Conservation (phyloP, 2,113 vertebrate species). For the Alces alces region DNA sequence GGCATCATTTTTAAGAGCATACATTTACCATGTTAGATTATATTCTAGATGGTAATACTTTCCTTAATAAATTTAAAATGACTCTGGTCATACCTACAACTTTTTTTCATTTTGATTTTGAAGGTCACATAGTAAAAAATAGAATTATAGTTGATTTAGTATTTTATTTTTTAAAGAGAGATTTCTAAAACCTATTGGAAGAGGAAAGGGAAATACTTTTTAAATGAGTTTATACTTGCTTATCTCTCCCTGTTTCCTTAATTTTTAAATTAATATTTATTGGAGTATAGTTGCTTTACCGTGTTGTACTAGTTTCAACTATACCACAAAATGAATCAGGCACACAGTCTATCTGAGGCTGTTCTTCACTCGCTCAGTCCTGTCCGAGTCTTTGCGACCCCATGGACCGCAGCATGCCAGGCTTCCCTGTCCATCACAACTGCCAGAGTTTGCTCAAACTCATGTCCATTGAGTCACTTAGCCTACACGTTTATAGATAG, state of each 20-base stretch:
- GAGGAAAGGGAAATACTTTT: not conserved
- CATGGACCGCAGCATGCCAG: fast-evolving
- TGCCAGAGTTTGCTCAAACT: not conserved
- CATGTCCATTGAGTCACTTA: not conserved
- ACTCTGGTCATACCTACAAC: not conserved
- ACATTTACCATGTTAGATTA: not conserved
- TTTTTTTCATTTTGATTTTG: not conserved
- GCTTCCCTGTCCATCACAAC: not conserved
- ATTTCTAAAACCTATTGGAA: not conserved
- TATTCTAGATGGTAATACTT: not conserved
- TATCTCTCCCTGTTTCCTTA: not conserved
- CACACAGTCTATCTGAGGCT: not conserved
- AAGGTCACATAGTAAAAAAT: not conserved
- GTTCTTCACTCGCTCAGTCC: fast-evolving
- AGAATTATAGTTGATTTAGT: not conserved
- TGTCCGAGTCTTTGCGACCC: fast-evolving
- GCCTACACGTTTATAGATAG: not conserved
- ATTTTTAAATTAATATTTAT: not conserved
- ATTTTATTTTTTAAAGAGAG: not conserved
- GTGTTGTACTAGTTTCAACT: fast-evolving
- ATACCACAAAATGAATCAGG: not conserved
- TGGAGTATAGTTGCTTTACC: not conserved
- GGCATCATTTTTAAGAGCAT: not conserved
- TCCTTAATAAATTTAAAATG: not conserved
- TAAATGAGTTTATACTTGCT: not conserved